A percentile compares a stretch with the other conserved stretches of the same genome.
Conservation (phyloP, 2,888 invertebrate species). For the Biston stratarius region DNA sequence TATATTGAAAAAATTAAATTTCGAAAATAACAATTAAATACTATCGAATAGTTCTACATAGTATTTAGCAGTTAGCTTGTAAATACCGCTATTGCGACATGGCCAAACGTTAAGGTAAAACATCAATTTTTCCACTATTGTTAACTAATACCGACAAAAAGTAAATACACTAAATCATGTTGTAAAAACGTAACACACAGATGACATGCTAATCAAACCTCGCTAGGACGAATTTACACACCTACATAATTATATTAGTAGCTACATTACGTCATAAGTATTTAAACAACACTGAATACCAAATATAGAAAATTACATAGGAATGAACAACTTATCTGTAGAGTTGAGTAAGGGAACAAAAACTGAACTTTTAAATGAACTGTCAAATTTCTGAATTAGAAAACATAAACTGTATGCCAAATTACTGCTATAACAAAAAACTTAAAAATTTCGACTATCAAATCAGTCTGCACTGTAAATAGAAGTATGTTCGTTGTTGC, state of each 20-base stretch:
- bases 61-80: no score
- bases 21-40: no score
- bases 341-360: background rate
- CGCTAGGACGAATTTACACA: slow-evolving; percentile 35
- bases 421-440: no score
- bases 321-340: background rate
- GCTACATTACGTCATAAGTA: slow-evolving; percentile 10
- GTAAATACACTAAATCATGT: background rate
- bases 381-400: no score
- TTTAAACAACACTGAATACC: slow-evolving; percentile 1
- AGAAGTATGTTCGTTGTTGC: no score
- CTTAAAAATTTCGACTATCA: no score
- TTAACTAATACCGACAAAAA: background rate
- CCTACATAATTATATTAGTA: slow-evolving; percentile 34
- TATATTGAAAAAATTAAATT: no score
- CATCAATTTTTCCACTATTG: background rate
- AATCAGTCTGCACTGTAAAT: no score
- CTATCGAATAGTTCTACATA: no score
- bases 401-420: no score
- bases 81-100: no score
- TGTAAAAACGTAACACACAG: background rate
- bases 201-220: slow-evolving; percentile 30
- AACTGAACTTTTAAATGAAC: background rate
- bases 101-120: background rate
- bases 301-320: slow-evolving; percentile 18